Percentiles rank a stretch among this genome's conserved stretches.
These are phyloP conservation scores for Lordiphosa fenestrarum DNA, from an alignment of 2,888 invertebrate genomes.

Conservation along the genomic window DNA sequence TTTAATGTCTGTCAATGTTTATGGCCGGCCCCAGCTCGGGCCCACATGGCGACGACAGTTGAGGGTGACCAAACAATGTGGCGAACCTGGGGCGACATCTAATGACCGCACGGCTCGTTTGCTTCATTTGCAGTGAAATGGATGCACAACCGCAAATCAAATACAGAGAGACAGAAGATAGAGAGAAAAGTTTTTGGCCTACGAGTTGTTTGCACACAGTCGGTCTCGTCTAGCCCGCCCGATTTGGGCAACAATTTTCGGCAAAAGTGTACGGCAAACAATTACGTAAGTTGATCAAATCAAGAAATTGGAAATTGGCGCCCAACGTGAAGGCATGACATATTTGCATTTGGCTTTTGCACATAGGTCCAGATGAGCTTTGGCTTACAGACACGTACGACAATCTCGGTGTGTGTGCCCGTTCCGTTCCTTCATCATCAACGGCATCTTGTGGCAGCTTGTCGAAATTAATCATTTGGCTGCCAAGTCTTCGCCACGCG, in stretches of 20 bases:
- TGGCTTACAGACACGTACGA: conserved; percentile 44
- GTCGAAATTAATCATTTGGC: conserved; percentile 72
- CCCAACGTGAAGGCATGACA: conserved; percentile 6
- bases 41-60: conserved; percentile 17
- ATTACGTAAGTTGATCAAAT: conserved; percentile 3
- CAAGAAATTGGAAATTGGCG: neutral
- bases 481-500: conserved; percentile 43
- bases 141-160: conserved; percentile 70
- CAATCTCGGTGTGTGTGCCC: neutral
- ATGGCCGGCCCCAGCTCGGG: neutral
- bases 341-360: conserved; percentile 61
- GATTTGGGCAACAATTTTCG: too few species aligned
- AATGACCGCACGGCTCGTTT: conserved; percentile 70
- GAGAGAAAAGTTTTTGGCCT: neutral
- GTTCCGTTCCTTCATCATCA: conserved; percentile 24
- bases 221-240: too few species aligned
- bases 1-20: conserved; percentile 40
- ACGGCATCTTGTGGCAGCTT: conserved; percentile 64
- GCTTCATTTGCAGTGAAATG: conserved; percentile 69
- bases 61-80: conserved; percentile 33
- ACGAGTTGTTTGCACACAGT: neutral
- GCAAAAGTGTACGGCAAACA: too few species aligned
- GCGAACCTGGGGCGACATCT: conserved; percentile 40
- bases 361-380: conserved; percentile 21
- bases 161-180: conserved; percentile 40